Percentiles rank a stretch among this genome's conserved stretches.
Conservation (phyloP, 2,888 invertebrate genomes). For the Congeria kusceri region DNA sequence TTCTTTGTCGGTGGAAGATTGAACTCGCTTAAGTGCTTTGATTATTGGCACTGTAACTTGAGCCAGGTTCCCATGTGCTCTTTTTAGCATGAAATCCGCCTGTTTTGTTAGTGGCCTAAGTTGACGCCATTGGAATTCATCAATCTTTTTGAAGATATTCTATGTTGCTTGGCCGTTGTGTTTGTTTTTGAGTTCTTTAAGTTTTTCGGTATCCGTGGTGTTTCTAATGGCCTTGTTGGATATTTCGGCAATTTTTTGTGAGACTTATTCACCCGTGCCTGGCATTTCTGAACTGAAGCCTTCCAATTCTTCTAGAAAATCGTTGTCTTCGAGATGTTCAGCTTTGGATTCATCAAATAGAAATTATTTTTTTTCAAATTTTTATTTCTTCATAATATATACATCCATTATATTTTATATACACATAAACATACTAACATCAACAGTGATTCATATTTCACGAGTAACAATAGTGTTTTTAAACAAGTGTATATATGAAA, state of each 20-base stretch:
- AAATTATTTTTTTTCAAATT: no score
- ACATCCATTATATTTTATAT: no score
- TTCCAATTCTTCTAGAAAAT: not conserved
- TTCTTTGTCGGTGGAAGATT: not conserved
- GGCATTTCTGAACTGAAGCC: not conserved
- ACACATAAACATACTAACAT: no score
- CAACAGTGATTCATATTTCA: no score
- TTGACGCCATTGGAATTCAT: constrained; percentile 25
- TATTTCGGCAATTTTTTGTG: not conserved
- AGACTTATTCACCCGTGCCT: not conserved
- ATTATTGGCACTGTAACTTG: constrained; percentile 1
- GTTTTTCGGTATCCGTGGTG: not conserved
- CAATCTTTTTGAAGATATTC: constrained; percentile 24
- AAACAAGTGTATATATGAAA: no score
- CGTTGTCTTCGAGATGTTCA: not conserved
- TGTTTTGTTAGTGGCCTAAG: not conserved
- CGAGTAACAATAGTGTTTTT: no score
- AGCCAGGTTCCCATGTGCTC: not conserved
- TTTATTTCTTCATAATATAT: no score
- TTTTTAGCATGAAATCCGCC: constrained; percentile 10
- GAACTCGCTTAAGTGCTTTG: constrained; percentile 5
- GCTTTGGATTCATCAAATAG: no score
- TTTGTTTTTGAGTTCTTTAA: constrained; percentile 1
- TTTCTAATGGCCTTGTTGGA: not conserved
- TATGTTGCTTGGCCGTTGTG: constrained; percentile 15